Base-by-base conservation (phyloP, 2,113 vertebrate species). In the Dendrocopos noguchii region DNA sequence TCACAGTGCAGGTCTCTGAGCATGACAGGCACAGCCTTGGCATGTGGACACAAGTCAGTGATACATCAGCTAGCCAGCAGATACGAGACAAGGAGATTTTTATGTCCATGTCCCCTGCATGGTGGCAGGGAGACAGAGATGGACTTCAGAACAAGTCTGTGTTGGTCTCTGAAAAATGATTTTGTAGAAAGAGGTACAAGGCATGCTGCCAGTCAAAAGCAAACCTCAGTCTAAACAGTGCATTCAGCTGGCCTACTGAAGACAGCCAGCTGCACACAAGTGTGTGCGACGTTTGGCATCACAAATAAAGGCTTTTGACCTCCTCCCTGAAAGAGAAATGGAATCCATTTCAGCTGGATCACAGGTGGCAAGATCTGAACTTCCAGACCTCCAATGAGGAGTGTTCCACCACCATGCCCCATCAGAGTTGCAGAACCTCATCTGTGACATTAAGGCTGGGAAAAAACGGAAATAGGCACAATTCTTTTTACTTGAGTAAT, bases 221-320 rank as follows among this genome's bases (percentile, higher is more conserved):
- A 84, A 93, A 84, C 15, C 61, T 79, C 78, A 84, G 74, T 84
- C 71, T 88, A 72, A 94, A 81, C 63, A 87, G 50, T 55, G 44
- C 84, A 19, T 53, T 92, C 66, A 68, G 71, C 16, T 73, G 87
- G 80, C 57, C 89, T 89, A 65, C 81, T 87, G 80, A 56, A 71
- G 66, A 64, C 67, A 93, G 85, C 57, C 93, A 93, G 77, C 78
- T 91, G 94, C 84, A 84, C 75, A 28, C 36, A 53, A 75, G 71
- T 18, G 77, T 81, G 72, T 57, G 89, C 78, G 74, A 92, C 29
- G 25, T n/a, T 84, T n/a, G 88, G 66, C 66, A 76, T 33, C 73
- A 81, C 18, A 87, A 91, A 57, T n/a, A 57, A 81, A 86, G 74
- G 80, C 10, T 68, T 93, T 24, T 65, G 53, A 92, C 53, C 22